phyloP scores from a whole-genome alignment of 2,888 invertebrate genomes.

The Tipula unca region DNA sequence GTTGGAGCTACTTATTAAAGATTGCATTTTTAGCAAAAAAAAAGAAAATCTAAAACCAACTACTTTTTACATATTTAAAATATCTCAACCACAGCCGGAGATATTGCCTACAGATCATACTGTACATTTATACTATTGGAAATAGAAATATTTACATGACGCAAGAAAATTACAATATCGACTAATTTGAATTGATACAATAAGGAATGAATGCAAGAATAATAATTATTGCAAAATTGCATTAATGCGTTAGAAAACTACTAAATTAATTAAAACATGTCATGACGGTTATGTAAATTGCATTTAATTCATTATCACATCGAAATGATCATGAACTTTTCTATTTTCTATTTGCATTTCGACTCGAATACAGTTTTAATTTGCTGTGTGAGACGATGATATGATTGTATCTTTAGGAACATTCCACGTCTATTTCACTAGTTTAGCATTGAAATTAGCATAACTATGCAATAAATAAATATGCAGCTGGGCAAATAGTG shows the following conservation, averaged over 20 bases:
- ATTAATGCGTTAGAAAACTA: not conserved
- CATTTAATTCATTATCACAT: not conserved
- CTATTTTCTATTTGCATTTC: not conserved
- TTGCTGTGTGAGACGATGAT: not conserved
- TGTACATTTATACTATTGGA: too few relatives aligned
- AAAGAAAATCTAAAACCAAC: too few relatives aligned
- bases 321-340: not conserved
- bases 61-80: too few relatives aligned
- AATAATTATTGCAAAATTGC: not conserved
- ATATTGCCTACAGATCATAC: too few relatives aligned
- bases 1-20: too few relatives aligned
- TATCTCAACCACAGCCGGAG: too few relatives aligned
- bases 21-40: too few relatives aligned
- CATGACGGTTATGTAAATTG: not conserved
- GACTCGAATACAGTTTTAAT: not conserved
- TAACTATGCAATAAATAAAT: not conserved
- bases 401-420: not conserved
- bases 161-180: not conserved
- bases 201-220: not conserved
- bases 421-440: not conserved
- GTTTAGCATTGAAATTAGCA: not conserved
- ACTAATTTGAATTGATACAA: not conserved
- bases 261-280: not conserved
- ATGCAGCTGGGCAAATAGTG: too few relatives aligned
- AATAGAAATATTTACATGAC: too few relatives aligned